Evolutionary conservation across 2,113 vertebrate genomes (phyloP), one percentile per base, ranked within the genome.

Genomic region (Morone saxatilis): DNA sequence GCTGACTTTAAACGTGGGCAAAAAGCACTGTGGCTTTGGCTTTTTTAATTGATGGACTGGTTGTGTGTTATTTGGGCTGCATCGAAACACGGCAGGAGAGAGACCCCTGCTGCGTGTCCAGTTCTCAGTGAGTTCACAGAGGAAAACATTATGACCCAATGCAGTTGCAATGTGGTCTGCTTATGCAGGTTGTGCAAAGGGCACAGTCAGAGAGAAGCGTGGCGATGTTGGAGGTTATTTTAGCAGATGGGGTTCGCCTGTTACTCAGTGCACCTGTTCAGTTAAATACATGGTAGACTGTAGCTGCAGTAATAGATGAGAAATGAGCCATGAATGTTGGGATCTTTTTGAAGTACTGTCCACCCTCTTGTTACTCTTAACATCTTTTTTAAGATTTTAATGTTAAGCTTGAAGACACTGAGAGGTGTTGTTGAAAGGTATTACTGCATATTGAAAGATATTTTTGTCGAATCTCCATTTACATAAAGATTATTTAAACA

Each of bases 211-310:
- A 57, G 25, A 50, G 72, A 51, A n/a, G 36, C 7, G 2, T 8
- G 0, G 65, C 2, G 36, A 45, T 38, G 62, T 7, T 22, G 14
- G 75, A 74, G 70, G 85, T 75, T 75, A 65, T 84, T 84, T 51
- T 31, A 72, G 71, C 67, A 86, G 80, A 80, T 72, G 56, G 51
- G 48, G 36, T 78, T 71, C 19, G 48, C 71, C 53, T 76, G 14
- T 54, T 68, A 47, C 60, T 76, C 57, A 4, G 19, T 73, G 47
- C 53, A 68, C 66, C 81, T 78, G 74, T 67, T 85, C 48, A 40
- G 16, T 45, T 72, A 57, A 75, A 77, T 54, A 40, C 51, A 71
- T 45, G 12, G 14, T 59, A 22, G 72, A 69, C 56, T 62, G 60
- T 75, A 54, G 67, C 47, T 57, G 60, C 41, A 19, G 10, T n/a